phyloP scores from a whole-genome alignment of 2,113 vertebrate species.

The Toxostoma redivivum region DNA sequence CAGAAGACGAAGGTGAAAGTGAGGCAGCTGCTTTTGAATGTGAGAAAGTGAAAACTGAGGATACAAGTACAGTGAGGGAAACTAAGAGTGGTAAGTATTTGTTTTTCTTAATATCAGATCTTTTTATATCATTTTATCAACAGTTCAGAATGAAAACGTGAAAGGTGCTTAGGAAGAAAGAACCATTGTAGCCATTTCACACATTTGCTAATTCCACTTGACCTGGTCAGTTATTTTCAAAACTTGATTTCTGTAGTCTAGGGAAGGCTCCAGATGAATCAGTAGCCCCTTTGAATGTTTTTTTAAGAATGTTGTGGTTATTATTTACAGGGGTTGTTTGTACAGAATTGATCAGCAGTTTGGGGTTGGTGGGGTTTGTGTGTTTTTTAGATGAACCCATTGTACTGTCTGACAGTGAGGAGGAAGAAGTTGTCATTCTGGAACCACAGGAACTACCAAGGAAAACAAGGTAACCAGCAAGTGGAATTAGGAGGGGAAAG shows the following conservation, averaged over 20 bases:
- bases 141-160: neutral
- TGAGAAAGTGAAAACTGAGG: slow-evolving; percentile 41
- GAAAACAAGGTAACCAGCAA: slow-evolving; percentile 71
- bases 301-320: neutral
- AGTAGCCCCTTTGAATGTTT: neutral
- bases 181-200: neutral
- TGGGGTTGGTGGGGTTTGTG: neutral
- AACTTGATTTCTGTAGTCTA: neutral
- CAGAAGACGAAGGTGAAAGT: slow-evolving; percentile 42
- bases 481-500: neutral
- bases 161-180: neutral
- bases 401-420: slow-evolving; percentile 91
- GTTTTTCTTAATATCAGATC: neutral
- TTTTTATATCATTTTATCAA: neutral
- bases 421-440: slow-evolving; percentile 92
- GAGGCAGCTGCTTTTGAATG: slow-evolving; percentile 43
- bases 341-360: neutral
- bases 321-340: neutral
- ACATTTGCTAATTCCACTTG: neutral
- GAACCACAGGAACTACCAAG: slow-evolving; percentile 70
- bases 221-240: neutral
- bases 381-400: slow-evolving; percentile 77
- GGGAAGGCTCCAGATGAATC: neutral
- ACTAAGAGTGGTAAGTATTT: neutral
- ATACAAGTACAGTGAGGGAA: neutral